A percentile compares a stretch with the other conserved stretches of the same genome.
Evolutionary conservation across 2,113 vertebrate species (phyloP).

Genomic region (Heterocephalus glaber): DNA sequence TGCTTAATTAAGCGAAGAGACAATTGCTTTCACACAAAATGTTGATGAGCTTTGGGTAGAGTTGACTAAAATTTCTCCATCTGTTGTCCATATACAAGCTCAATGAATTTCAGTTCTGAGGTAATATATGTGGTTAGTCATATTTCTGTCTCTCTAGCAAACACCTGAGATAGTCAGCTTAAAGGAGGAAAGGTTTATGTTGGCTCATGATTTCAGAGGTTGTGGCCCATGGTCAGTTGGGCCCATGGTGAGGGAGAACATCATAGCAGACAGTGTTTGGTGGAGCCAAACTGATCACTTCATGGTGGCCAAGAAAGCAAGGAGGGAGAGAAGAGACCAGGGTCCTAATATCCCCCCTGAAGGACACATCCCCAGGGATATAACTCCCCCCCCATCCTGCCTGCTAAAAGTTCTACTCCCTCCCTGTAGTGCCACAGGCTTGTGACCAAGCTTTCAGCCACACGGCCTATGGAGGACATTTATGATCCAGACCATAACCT

Average conservation of each 20-base stretch:
- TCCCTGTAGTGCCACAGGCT: neutral
- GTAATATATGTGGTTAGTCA: neutral
- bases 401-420: neutral
- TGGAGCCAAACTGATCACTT: neutral
- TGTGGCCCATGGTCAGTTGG: neutral
- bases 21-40: neutral
- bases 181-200: neutral
- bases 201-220: neutral
- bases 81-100: neutral
- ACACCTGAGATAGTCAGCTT: neutral
- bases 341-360: no score
- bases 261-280: neutral
- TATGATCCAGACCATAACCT: neutral
- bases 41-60: neutral
- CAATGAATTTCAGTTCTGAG: neutral
- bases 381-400: neutral
- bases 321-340: neutral
- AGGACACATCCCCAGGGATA: neutral
- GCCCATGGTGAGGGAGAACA: neutral
- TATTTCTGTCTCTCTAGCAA: neutral
- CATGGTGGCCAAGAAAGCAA: neutral
- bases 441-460: neutral
- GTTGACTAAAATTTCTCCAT: neutral
- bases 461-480: neutral
- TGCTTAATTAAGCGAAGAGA: neutral